Evolutionary conservation across 2,113 vertebrate species (phyloP), one percentile per base, ranked within the genome.

Genomic region (Neolamprologus sp.): DNA sequence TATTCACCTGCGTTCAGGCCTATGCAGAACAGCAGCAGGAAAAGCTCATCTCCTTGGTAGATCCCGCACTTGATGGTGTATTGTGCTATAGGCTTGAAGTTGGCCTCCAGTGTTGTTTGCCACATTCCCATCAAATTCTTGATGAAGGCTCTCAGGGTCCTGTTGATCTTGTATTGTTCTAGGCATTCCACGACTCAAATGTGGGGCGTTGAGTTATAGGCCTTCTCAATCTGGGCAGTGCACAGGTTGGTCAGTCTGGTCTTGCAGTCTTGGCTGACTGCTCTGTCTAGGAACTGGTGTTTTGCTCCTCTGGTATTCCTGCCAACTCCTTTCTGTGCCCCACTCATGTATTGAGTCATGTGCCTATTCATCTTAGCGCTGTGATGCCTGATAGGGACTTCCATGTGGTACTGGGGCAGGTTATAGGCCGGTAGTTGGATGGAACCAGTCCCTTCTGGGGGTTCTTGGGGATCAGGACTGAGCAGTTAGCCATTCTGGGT

Each of bases 321-420:
- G 57, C 57, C 3, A 58, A 30, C 14, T 17, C 14, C 57, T 58
- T 0, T 58, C 57, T 58, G 26, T 58, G 26, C 14, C 57, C 57
- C 57, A 17, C 3, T 58, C 14, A 0, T 17, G 26, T 2, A 58
- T 17, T 58, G 26, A 1, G 7, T 4, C 55, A 58, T 30, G 55
- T 58, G 14, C 0, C 55, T 58, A 58, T 58, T 58, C 55, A 30
- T 58, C 55, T 58, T 58, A 58, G 26, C 14, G 14, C 55, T 58
- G 26, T 58, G 55, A 58, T 30, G 55, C 55, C 26, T 30, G 14
- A 58, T 17, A 30, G 55, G 55, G 55, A 3, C 55, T 58, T 58
- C 26, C 55, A 28, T 58, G 55, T 58, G 55, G 55, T 58, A 58
- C 55, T 58, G 55, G 26, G 55, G 55, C 26, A 58, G 55, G 55